Evolutionary conservation across 2,888 invertebrate species (phyloP).

Genomic region (Mantis religiosa): DNA sequence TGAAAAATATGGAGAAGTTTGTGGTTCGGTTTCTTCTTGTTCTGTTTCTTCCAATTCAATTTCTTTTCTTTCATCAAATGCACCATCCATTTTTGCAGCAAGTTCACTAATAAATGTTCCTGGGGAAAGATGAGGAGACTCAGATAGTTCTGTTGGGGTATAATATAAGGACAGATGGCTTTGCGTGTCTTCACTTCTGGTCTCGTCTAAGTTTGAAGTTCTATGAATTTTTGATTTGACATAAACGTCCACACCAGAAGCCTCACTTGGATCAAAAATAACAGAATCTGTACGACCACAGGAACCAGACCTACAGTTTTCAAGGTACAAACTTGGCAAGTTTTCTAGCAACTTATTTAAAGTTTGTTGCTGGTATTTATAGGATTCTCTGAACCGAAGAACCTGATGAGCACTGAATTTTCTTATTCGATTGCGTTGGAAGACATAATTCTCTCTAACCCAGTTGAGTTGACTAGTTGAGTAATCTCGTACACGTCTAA

Average conservation of each 20-base stretch:
- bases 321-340: conserved; percentile 83
- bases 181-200: conserved; percentile 41
- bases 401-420: conserved; percentile 94
- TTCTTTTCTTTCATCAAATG: conserved; percentile 15
- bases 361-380: conserved; percentile 93
- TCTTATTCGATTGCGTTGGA: conserved; percentile 88
- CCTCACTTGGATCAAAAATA: conserved; percentile 62
- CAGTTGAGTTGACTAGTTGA: conserved; percentile 86
- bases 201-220: conserved; percentile 48
- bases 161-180: conserved; percentile 75
- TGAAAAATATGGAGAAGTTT: conserved; percentile 33
- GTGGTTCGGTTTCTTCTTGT: conserved; percentile 24
- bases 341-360: conserved; percentile 91
- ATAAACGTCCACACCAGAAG: conserved; percentile 57
- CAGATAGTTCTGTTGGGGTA: conserved; percentile 71
- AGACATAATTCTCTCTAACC: conserved; percentile 92
- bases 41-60: neutral
- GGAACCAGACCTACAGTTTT: conserved; percentile 85
- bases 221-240: conserved; percentile 52
- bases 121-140: conserved; percentile 35
- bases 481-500: conserved; percentile 87
- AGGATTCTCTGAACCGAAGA: conserved; percentile 81
- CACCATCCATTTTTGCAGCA: neutral
- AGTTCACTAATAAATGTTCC: conserved; percentile 23
- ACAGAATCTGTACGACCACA: conserved; percentile 73